These are phyloP conservation scores for Ptychochromis oligacanthus DNA, from an alignment of 2,113 vertebrate species.

Conservation along the genomic window DNA sequence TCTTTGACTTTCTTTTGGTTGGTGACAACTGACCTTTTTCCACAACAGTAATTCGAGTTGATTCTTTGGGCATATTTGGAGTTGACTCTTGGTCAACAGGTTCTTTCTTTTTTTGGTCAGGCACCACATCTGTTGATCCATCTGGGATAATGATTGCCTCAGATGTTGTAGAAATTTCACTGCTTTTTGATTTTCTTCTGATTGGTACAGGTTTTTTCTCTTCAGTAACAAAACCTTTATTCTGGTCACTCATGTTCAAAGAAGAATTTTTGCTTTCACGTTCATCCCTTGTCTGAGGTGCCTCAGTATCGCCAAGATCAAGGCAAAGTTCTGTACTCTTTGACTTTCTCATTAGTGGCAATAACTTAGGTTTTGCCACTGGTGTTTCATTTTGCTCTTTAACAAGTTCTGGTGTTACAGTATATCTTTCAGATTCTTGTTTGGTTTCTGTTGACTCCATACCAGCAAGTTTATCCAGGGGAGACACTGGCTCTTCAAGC, in stretches of 20 bases:
- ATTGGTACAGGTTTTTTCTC: conserved; percentile 1
- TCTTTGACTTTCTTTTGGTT: conserved; percentile 7
- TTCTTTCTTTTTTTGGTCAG: neutral
- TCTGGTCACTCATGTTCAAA: neutral
- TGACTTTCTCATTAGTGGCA: conserved; percentile 49
- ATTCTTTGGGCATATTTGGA: neutral
- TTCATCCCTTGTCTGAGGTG: neutral
- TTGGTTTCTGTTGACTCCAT: neutral
- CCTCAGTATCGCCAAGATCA: neutral
- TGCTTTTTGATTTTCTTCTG: conserved; percentile 23
- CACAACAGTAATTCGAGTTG: neutral
- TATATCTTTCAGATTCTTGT: neutral
- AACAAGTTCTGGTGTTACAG: neutral
- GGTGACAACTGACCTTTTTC: conserved; percentile 13
- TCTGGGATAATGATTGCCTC: neutral
- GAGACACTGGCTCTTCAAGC: neutral
- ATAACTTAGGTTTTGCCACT: neutral
- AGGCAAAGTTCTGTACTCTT: conserved; percentile 13
- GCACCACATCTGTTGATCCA: neutral
- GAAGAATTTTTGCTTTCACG: neutral
- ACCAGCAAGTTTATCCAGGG: neutral
- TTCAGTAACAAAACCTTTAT: neutral
- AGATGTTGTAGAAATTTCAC: neutral
- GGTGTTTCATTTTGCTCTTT: neutral
- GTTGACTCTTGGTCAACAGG: neutral